Evolutionary conservation across 2,113 vertebrate species (phyloP).

Genomic region (Vombatus ursinus): DNA sequence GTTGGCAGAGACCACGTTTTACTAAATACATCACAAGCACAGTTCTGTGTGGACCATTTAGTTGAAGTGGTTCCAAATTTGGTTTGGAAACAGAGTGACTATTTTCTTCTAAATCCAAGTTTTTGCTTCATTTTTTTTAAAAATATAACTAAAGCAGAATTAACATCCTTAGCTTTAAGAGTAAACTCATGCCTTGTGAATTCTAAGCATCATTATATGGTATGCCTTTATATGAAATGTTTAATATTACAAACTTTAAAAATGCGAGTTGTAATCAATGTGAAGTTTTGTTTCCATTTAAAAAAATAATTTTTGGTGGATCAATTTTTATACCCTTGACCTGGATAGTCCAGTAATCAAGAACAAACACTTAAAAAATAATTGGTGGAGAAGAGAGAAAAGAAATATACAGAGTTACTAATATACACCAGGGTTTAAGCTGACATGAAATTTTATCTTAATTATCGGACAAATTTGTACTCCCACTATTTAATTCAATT

Average conservation of each 20-base stretch:
- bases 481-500: constrained; percentile 94
- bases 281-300: constrained; percentile 54
- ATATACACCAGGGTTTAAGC: constrained; percentile 88
- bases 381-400: constrained; percentile 82
- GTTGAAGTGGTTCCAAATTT: constrained; percentile 53
- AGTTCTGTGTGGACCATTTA: constrained; percentile 32
- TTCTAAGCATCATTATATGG: constrained; percentile 46
- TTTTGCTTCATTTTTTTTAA: constrained; percentile 51
- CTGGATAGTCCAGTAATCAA: constrained; percentile 80
- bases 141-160: constrained; percentile 20
- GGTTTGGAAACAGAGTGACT: constrained; percentile 52
- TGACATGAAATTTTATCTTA: constrained; percentile 93
- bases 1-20: constrained; percentile 23
- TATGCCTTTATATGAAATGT: constrained; percentile 52
- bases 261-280: constrained; percentile 60
- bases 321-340: constrained; percentile 68
- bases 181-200: constrained; percentile 39
- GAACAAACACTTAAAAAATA: constrained; percentile 81
- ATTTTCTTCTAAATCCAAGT: constrained; percentile 66
- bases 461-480: constrained; percentile 91
- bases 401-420: constrained; percentile 87
- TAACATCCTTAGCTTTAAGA: constrained; percentile 49
- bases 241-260: constrained; percentile 62
- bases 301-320: constrained; percentile 68
- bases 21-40: background rate